These are phyloP conservation scores for Pseudococcus longispinus DNA, from an alignment of 2,888 invertebrate genomes.

Conservation along the genomic window DNA sequence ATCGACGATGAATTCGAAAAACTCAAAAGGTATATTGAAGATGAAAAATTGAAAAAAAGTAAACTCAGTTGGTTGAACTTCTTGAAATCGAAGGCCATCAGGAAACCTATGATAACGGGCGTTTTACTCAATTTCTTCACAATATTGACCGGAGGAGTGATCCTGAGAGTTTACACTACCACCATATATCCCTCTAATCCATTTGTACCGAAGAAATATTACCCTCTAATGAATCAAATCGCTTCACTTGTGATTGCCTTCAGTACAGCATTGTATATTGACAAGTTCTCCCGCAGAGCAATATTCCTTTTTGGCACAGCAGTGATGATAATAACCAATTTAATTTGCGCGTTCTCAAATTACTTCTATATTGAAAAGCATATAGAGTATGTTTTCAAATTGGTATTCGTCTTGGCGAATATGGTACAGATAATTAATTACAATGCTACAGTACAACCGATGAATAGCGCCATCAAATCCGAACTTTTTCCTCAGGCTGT, in stretches of 20 bases:
- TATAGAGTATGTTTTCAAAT: background rate
- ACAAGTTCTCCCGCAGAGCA: background rate
- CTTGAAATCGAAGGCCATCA: background rate
- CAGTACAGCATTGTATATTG: background rate
- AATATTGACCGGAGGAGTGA: background rate
- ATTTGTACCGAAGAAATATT: slow-evolving; percentile 5
- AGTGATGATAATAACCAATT: background rate
- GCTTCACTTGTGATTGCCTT: background rate
- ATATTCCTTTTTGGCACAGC: no score
- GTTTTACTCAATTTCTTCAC: background rate
- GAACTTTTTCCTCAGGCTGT: slow-evolving; percentile 46
- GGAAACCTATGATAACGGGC: background rate
- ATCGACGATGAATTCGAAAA: background rate
- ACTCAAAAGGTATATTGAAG: background rate
- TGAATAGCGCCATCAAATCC: slow-evolving; percentile 6
- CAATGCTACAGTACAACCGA: background rate
- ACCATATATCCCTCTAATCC: background rate
- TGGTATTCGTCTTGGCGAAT: slow-evolving; percentile 7
- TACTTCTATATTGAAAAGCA: background rate
- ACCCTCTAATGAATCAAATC: background rate
- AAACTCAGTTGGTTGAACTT: background rate
- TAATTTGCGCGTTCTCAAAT: background rate
- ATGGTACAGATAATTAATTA: no score
- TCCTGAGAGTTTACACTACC: background rate
- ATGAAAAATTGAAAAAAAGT: background rate